Conservation (phyloP, 2,888 invertebrate species). For the Eilema depressum region DNA sequence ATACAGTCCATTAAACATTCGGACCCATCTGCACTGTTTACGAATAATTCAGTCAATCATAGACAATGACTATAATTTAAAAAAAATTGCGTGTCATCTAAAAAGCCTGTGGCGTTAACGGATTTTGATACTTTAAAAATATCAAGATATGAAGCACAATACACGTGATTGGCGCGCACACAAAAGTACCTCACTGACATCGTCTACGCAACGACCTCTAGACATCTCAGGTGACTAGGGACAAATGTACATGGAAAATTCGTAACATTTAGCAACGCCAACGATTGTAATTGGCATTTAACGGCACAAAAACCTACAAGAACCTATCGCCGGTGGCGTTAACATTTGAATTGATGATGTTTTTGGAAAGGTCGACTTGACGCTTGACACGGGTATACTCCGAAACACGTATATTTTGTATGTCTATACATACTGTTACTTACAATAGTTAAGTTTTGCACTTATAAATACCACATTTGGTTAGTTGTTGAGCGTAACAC, state of each 20-base stretch:
- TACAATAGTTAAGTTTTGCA: conserved; percentile 70
- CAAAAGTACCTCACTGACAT: conserved; percentile 57
- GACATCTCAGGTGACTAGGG: conserved; percentile 76
- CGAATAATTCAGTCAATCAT: conserved; percentile 17
- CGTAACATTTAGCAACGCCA: conserved; percentile 44
- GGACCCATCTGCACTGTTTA: conserved; percentile 16
- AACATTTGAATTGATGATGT: conserved; percentile 48
- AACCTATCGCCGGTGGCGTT: conserved; percentile 51
- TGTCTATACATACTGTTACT: conserved; percentile 57
- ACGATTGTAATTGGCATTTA: conserved; percentile 66
- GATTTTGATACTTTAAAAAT: conserved; percentile 29
- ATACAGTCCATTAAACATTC: conserved; percentile 34
- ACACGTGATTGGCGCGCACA: conserved; percentile 73
- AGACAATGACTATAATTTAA: conserved; percentile 9
- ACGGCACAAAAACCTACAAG: conserved; percentile 61
- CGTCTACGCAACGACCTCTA: conserved; percentile 75
- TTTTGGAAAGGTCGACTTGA: conserved; percentile 68
- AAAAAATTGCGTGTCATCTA: not conserved
- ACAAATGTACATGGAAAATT: conserved; percentile 58
- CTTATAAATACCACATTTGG: conserved; percentile 73
- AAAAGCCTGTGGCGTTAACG: not conserved
- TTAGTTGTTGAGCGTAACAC: conserved; percentile 62
- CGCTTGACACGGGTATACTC: conserved; percentile 31
- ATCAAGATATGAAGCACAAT: conserved; percentile 45
- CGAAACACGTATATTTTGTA: conserved; percentile 25